Conservation (phyloP, 2,888 invertebrate genomes). For the Ormyrus labotus region DNA sequence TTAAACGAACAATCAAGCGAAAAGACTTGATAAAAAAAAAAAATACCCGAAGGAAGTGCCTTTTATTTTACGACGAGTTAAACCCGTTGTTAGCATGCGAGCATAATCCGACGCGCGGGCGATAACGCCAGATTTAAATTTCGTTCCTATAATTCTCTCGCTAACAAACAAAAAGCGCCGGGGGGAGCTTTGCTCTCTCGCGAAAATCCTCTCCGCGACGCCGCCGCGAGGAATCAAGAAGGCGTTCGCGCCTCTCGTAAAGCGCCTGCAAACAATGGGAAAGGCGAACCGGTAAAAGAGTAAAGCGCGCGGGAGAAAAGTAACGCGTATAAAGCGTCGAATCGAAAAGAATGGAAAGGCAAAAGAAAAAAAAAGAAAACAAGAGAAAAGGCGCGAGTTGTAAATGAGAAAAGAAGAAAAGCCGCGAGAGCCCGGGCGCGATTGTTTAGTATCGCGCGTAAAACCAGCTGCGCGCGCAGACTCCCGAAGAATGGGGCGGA, state of each 20-base stretch:
- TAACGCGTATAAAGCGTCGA: background rate
- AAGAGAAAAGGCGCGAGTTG: conserved; percentile 2
- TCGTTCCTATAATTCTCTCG: no score
- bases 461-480: background rate
- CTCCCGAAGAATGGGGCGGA: conserved; percentile 13
- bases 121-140: no score
- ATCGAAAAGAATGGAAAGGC: conserved; percentile 3
- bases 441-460: conserved; percentile 32
- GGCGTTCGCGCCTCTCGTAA: no score
- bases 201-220: background rate
- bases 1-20: background rate
- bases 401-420: conserved; percentile 29
- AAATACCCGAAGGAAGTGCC: background rate
- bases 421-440: background rate
- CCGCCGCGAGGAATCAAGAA: background rate
- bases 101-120: no score
- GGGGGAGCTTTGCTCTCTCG: background rate
- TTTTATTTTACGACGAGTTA: no score
- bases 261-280: background rate
- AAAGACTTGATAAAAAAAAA: conserved; percentile 20
- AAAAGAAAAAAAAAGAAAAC: background rate
- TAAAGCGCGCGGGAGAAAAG: background rate
- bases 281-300: conserved; percentile 1
- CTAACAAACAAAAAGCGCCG: no score
- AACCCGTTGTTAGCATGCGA: no score